These are phyloP conservation scores for Isotomurus palustris DNA, from an alignment of 2,888 invertebrate species.

Conservation along the genomic window DNA sequence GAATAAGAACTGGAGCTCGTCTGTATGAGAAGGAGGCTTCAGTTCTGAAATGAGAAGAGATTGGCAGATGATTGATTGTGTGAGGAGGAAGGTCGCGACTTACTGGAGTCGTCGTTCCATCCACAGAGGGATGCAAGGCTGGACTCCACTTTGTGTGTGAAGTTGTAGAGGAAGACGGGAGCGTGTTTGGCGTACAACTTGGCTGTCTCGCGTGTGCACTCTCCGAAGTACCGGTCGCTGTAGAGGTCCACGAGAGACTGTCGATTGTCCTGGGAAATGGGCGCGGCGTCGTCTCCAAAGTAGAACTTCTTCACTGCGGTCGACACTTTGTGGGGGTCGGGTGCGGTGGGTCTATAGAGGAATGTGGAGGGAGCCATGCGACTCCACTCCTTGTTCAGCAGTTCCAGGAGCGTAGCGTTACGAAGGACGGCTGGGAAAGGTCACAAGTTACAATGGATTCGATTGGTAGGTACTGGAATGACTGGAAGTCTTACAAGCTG, in stretches of 20 bases:
- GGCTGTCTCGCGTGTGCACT: slow-evolving; percentile 52
- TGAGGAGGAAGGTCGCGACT: background rate
- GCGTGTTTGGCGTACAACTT: slow-evolving; percentile 47
- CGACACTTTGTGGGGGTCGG: slow-evolving; percentile 15
- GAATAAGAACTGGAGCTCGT: slow-evolving; percentile 27
- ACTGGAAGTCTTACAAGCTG: slow-evolving; percentile 48
- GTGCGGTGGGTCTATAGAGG: slow-evolving; percentile 21
- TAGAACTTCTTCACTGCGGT: slow-evolving; percentile 35
- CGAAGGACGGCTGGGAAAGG: slow-evolving; percentile 31
- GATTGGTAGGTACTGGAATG: too few relatives aligned
- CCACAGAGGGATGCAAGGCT: slow-evolving; percentile 14
- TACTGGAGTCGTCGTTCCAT: background rate
- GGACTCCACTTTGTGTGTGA: slow-evolving; percentile 6
- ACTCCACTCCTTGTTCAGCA: slow-evolving; percentile 42
- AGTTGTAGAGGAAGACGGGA: slow-evolving; percentile 53
- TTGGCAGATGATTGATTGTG: too few relatives aligned
- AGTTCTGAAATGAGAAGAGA: slow-evolving; percentile 8
- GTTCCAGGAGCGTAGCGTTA: slow-evolving; percentile 25
- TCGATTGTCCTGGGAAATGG: slow-evolving; percentile 13
- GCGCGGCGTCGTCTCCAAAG: slow-evolving; percentile 23
- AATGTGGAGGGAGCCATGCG: slow-evolving; percentile 40
- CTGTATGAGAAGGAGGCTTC: slow-evolving; percentile 22
- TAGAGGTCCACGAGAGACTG: slow-evolving; percentile 48
- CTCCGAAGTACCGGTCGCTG: slow-evolving; percentile 54
- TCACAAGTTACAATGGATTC: background rate